phyloP scores from a whole-genome alignment of 2,797 vertebrate genomes.

The Enoplosus armatus region DNA sequence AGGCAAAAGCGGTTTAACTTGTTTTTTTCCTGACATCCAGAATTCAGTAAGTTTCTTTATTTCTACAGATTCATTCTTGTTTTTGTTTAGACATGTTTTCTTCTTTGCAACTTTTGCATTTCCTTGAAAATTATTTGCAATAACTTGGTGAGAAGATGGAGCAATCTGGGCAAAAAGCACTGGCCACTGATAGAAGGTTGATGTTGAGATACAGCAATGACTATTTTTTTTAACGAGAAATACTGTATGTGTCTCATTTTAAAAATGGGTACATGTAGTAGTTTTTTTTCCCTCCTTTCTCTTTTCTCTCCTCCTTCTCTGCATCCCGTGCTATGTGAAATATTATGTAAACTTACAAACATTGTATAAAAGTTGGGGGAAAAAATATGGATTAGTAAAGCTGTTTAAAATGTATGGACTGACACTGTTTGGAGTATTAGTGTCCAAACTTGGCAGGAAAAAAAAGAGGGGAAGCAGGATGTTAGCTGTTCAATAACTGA shows the following conservation, averaged over 20 bases:
- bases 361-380: conserved; percentile 50
- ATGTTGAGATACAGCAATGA: conserved; percentile 2
- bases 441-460: conserved; percentile 42
- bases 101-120: conserved; percentile 28
- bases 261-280: not conserved
- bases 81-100: conserved; percentile 16
- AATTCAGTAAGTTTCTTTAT: conserved; percentile 19
- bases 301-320: not conserved
- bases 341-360: conserved; percentile 51
- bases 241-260: not conserved
- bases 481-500: conserved; percentile 47
- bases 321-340: conserved; percentile 12
- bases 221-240: conserved; percentile 1
- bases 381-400: conserved; percentile 33
- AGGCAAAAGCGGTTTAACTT: conserved; percentile 17
- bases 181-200: conserved; percentile 2
- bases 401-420: conserved; percentile 32
- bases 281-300: not conserved
- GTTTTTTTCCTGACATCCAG: conserved; percentile 10
- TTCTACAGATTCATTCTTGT: conserved; percentile 16
- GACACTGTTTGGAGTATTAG: conserved; percentile 34
- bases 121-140: conserved; percentile 11
- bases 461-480: conserved; percentile 37
- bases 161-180: conserved; percentile 23
- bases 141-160: conserved; percentile 31